Conservation (phyloP, 2,797 vertebrate species). For the Sebastes taczanowskii region DNA sequence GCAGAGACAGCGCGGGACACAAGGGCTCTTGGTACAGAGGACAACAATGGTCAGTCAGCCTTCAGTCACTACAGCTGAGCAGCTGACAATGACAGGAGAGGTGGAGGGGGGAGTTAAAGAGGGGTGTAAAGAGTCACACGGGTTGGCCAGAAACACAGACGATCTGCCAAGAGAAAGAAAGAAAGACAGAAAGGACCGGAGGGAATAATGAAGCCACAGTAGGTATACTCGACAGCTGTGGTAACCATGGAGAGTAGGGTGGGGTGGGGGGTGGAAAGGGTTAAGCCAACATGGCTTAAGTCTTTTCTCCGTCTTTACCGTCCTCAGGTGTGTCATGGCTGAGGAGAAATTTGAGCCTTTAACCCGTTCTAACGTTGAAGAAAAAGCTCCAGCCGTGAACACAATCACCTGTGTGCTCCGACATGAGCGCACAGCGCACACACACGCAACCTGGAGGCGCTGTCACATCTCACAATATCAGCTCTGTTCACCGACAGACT, state of each 20-base stretch:
- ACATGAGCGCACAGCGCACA: not conserved
- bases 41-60: slow-evolving; percentile 57
- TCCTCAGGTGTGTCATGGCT: not conserved
- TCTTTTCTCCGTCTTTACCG: not conserved
- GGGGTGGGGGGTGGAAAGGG: not conserved
- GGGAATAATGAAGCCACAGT: slow-evolving; percentile 35
- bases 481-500: slow-evolving; percentile 44
- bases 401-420: slow-evolving; percentile 7
- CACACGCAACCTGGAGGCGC: slow-evolving; percentile 17
- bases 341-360: not conserved
- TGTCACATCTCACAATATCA: slow-evolving; percentile 56
- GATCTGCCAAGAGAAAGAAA: not conserved
- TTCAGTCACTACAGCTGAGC: slow-evolving; percentile 35
- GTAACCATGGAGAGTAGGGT: not conserved
- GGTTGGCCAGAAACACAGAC: not conserved
- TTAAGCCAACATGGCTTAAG: not conserved
- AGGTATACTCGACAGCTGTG: slow-evolving; percentile 30
- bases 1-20: slow-evolving; percentile 47
- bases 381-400: slow-evolving; percentile 1
- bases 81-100: slow-evolving; percentile 48
- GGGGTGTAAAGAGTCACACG: slow-evolving; percentile 23
- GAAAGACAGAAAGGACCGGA: slow-evolving; percentile 4
- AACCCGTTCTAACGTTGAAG: not conserved
- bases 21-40: slow-evolving; percentile 69
- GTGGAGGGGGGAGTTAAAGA: not conserved